These are phyloP conservation scores for Conus canariensis DNA, from an alignment of 2,888 invertebrate species.

Conservation along the genomic window DNA sequence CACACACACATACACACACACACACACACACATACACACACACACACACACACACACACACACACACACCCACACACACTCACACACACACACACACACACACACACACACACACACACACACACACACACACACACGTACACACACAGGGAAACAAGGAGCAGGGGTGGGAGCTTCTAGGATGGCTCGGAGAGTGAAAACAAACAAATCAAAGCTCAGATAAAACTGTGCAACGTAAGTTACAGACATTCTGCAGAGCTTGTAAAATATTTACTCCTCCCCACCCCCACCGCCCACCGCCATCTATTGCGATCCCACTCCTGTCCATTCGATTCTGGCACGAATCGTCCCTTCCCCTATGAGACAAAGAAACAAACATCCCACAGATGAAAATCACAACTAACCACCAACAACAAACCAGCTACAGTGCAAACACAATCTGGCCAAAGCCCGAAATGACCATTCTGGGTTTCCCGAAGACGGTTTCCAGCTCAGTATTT, in stretches of 20 bases:
- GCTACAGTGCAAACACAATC: no score
- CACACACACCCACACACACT: neutral
- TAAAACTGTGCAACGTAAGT: neutral
- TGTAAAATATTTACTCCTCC: no score
- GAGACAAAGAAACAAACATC: no score
- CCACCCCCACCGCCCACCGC: no score
- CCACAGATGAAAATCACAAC: no score
- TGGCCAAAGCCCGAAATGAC: neutral
- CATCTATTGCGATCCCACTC: no score
- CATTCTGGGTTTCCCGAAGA: neutral
- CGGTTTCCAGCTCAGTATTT: neutral
- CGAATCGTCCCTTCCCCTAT: no score
- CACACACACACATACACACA: neutral
- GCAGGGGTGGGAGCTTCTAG: neutral
- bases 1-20: neutral
- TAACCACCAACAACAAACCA: no score
- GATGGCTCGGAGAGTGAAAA: neutral
- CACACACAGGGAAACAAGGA: neutral
- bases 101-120: neutral
- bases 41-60: neutral
- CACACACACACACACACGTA: neutral
- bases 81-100: neutral
- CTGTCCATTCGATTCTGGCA: no score
- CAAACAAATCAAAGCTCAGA: neutral
- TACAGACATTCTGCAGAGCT: no score